Conservation (phyloP, 2,113 vertebrate genomes). For the Antigone vipio region DNA sequence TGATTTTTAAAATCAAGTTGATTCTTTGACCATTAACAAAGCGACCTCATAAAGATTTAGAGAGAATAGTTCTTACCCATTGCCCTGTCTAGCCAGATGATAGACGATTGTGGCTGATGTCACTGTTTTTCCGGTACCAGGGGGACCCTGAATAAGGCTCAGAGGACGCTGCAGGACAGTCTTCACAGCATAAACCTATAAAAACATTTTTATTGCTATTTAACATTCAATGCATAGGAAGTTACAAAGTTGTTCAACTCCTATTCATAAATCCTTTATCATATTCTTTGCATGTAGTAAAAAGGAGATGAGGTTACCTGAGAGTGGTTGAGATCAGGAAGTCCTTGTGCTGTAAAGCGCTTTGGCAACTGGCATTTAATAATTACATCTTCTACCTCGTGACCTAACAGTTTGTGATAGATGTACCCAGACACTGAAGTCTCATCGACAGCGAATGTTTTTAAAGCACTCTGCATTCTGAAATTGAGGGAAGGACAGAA, state of each 20-base stretch:
- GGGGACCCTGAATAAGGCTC: conserved; percentile 97
- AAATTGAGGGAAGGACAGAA: rapidly evolving
- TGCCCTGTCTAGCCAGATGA: conserved; percentile 95
- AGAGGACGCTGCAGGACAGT: conserved; percentile 95
- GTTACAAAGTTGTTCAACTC: neutral
- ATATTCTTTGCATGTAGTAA: neutral
- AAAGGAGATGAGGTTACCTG: conserved; percentile 77
- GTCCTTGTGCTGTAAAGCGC: conserved; percentile 95
- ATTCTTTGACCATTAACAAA: neutral
- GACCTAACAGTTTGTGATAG: conserved; percentile 95
- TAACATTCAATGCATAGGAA: neutral
- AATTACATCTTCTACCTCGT: conserved; percentile 97
- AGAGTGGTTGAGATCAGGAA: conserved; percentile 98
- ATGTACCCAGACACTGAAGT: conserved; percentile 98
- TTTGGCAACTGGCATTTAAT: conserved; percentile 99
- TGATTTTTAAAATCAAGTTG: neutral
- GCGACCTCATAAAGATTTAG: no score
- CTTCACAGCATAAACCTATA: conserved; percentile 96
- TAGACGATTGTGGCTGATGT: conserved; percentile 99
- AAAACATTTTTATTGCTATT: neutral
- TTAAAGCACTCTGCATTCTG: conserved; percentile 98
- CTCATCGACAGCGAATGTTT: conserved; percentile 96
- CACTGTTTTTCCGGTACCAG: conserved; percentile 96
- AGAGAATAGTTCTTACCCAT: conserved; percentile 80
- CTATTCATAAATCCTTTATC: neutral